A percentile compares a stretch with the other conserved stretches of the same genome.
These are phyloP conservation scores for Poliocrania exsul DNA, from an alignment of 2,797 vertebrate species.

Conservation along the genomic window DNA sequence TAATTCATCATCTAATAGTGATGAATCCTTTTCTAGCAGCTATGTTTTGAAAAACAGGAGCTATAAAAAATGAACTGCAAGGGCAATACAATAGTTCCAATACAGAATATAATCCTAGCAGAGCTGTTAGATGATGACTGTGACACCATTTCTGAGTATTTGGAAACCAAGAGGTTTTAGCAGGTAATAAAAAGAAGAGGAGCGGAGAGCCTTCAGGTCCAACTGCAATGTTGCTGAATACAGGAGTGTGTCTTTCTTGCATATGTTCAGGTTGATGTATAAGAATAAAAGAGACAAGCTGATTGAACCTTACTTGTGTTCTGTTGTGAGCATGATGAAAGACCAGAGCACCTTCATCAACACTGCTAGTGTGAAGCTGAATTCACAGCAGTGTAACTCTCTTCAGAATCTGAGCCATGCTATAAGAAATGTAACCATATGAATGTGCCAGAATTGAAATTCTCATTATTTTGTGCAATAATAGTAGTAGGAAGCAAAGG, in stretches of 20 bases:
- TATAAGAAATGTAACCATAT: background rate
- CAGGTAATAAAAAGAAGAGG: background rate
- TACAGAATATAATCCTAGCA: background rate
- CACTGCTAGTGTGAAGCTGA: rapidly evolving
- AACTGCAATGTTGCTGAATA: background rate
- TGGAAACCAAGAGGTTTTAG: background rate
- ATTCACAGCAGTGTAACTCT: background rate
- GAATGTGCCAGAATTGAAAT: background rate
- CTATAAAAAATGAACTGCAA: background rate
- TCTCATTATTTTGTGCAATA: background rate
- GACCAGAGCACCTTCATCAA: background rate
- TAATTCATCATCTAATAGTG: background rate
- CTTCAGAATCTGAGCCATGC: background rate
- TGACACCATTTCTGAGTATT: background rate
- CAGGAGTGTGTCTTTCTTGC: background rate
- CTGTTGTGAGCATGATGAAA: background rate
- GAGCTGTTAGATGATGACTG: rapidly evolving
- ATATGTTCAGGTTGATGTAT: background rate
- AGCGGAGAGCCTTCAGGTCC: background rate
- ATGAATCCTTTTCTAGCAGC: background rate
- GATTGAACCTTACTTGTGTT: background rate
- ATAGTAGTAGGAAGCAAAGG: background rate
- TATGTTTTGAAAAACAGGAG: background rate
- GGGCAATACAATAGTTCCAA: background rate
- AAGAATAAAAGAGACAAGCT: background rate